Evolutionary conservation across 2,113 vertebrate genomes (phyloP).

Genomic region (Pholis gunnellus): DNA sequence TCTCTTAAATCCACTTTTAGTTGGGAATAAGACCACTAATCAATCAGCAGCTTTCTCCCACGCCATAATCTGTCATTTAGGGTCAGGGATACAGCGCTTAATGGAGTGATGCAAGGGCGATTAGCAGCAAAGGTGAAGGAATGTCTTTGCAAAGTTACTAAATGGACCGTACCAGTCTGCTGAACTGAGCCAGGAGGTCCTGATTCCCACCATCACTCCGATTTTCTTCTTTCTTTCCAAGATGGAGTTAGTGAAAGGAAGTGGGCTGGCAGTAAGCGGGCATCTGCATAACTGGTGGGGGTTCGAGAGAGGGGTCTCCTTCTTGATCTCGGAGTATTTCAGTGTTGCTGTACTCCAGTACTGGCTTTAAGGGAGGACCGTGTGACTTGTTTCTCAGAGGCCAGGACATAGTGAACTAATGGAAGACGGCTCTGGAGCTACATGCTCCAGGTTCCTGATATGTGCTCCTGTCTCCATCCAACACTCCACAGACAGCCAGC

Average conservation of each 20-base stretch:
- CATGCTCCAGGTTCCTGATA: background rate
- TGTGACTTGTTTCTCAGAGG: background rate
- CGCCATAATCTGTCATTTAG: background rate
- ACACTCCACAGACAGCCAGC: background rate
- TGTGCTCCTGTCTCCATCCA: background rate
- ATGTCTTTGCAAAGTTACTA: background rate
- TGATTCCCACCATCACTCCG: constrained; percentile 8
- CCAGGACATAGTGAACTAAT: background rate
- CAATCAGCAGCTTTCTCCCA: background rate
- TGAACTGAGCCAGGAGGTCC: background rate
- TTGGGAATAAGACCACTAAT: background rate
- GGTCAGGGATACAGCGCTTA: background rate
- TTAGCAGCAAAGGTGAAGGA: background rate
- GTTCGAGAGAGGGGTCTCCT: background rate
- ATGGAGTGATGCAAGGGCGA: background rate
- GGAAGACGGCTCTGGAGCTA: background rate
- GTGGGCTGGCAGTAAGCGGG: constrained; percentile 20
- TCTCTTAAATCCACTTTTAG: background rate
- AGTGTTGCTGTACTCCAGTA: background rate
- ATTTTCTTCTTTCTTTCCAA: background rate
- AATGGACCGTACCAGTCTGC: background rate
- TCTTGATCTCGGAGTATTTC: background rate
- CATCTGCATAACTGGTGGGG: constrained; percentile 8
- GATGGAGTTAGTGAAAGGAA: constrained; percentile 7
- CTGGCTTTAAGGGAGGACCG: too few species aligned